These are phyloP conservation scores for Pyrrhopygopsis socrates DNA, from an alignment of 2,888 invertebrate genomes.

Conservation along the genomic window DNA sequence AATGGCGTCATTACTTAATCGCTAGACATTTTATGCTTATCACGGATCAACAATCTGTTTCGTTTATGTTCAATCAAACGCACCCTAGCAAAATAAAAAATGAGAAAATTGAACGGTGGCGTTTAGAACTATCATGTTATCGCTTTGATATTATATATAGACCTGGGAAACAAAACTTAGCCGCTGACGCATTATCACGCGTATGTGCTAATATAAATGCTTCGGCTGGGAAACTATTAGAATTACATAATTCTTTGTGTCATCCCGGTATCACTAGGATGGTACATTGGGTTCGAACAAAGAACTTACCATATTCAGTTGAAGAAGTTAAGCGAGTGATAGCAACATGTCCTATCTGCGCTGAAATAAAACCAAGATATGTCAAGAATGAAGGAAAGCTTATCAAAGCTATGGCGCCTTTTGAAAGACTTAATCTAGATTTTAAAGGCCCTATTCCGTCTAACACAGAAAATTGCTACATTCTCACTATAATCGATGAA, in stretches of 20 bases:
- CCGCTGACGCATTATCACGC: constrained; percentile 70
- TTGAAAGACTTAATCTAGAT: constrained; percentile 33
- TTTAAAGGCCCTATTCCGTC: constrained; percentile 72
- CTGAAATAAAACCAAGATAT: constrained; percentile 59
- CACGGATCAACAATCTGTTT: constrained; percentile 70
- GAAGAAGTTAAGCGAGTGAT: constrained; percentile 34
- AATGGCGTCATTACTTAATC: constrained; percentile 51
- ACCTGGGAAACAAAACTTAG: constrained; percentile 69
- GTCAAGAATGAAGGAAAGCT: constrained; percentile 16
- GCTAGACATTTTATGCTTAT: constrained; percentile 38
- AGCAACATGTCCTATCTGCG: constrained; percentile 33
- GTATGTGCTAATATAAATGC: constrained; percentile 50
- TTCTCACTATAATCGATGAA: constrained; percentile 66
- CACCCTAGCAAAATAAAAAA: constrained; percentile 73
- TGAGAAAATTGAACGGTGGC: constrained; percentile 71
- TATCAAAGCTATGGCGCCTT: constrained; percentile 53
- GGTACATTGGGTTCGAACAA: constrained; percentile 57
- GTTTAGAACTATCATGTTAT: constrained; percentile 71
- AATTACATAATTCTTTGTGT: constrained; percentile 26
- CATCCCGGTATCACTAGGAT: constrained; percentile 59
- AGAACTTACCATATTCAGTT: constrained; percentile 65
- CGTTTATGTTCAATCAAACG: constrained; percentile 55
- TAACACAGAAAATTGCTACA: constrained; percentile 45
- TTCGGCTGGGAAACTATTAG: constrained; percentile 17
- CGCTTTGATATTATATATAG: constrained; percentile 78